Evolutionary conservation across 2,888 invertebrate species (phyloP), one percentile per base, ranked within the genome.

Genomic region (Cylloceria caligata): DNA sequence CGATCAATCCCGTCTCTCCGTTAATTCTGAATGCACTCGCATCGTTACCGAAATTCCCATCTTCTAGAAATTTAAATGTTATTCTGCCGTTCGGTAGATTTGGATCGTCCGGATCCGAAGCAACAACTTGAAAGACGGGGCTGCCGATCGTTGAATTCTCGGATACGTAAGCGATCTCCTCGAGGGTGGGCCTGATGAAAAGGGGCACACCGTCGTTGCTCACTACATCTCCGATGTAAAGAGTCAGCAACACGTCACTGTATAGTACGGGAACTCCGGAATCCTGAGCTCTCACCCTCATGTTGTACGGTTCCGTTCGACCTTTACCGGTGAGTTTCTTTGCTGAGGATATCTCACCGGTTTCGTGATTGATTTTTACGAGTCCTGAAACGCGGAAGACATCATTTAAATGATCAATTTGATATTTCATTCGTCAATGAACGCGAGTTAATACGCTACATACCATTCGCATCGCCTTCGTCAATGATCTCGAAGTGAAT

Each of bases 191-290:
- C 72, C 95, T 94, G 16, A 96, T 94, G 88, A 97, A 96, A 27
- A 95, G 94, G 0, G 97, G 97, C 0, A 97, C 96, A 0, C 97
- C 97, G 90, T 97, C 97, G 87, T 97, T 97, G 78, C 95, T 95
- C 67, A 96, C 96, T 0, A 97, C 96, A 87, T 97, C 97, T 0
- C 97, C 96, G 47, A 97, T 95, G 85, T 95, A 96, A 2, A 97
- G 89, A 0, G 94, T 94, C 0, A 97, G 92, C 4, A 94, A 94
- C 0, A 95, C 94, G 83, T 96, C 96, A 0, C 95, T 94, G 57
- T 94, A 94, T 5, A 96, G 93, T 30, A 93, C 87, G 64, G 95
- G 95, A 52, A 93, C 93, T 0, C 96, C 97, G 68, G 95, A 95
- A 90, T 97, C 97, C 65, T 95, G 94, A 0, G 96, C 97, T 19